A percentile compares a stretch with the other conserved stretches of the same genome.
These are phyloP conservation scores for Cheilosia vulpina DNA, from an alignment of 2,888 invertebrate species.

Conservation along the genomic window DNA sequence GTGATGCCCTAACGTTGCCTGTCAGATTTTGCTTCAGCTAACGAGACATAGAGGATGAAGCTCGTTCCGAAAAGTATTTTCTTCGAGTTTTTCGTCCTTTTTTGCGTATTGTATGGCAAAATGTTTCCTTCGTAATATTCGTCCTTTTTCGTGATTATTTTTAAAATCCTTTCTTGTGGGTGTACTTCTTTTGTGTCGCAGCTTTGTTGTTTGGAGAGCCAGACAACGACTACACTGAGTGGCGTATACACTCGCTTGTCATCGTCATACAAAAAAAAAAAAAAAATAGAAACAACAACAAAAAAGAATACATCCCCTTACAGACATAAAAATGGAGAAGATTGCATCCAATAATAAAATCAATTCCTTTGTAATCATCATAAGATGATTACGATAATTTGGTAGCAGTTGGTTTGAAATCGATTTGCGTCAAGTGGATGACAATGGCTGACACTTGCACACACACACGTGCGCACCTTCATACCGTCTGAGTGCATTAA, in stretches of 20 bases:
- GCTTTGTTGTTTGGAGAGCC: constrained; percentile 46
- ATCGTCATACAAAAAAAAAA: constrained; percentile 28
- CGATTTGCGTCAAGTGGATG: constrained; percentile 61
- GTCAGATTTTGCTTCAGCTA: constrained; percentile 46
- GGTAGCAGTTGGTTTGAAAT: constrained; percentile 69
- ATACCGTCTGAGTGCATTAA: constrained; percentile 57
- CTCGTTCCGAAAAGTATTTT: constrained; percentile 47
- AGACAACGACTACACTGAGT: constrained; percentile 45
- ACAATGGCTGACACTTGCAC: constrained; percentile 9
- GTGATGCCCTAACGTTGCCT: constrained; percentile 34
- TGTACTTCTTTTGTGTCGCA: constrained; percentile 27
- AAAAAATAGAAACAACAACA: background rate
- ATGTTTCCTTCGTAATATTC: constrained; percentile 39
- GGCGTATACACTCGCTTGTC: constrained; percentile 41
- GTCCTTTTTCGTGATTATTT: constrained; percentile 41
- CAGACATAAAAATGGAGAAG: constrained; percentile 45
- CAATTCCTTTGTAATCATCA: constrained; percentile 72
- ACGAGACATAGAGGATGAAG: constrained; percentile 62
- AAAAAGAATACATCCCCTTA: constrained; percentile 19
- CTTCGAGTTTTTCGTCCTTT: constrained; percentile 28
- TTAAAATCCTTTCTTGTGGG: constrained; percentile 48
- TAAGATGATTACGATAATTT: constrained; percentile 75
- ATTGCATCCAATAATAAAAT: constrained; percentile 72
- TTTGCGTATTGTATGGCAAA: background rate
- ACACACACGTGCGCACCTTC: background rate